Evolutionary conservation across 2,888 invertebrate species (phyloP), one percentile per base, ranked within the genome.

Genomic region (Callinectes sapidus): DNA sequence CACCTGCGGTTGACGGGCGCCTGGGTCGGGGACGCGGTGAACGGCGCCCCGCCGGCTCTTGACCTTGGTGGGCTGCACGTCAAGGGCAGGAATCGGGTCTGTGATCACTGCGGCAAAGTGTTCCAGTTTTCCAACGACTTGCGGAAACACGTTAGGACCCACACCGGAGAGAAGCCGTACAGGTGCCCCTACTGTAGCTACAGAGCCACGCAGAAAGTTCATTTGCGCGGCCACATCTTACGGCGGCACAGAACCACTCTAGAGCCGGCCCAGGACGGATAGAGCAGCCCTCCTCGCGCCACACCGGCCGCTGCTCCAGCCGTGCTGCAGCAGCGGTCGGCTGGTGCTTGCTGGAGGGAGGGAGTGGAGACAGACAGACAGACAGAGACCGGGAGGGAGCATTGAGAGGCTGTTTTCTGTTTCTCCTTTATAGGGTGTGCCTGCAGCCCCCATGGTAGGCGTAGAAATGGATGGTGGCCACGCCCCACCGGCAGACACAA

Each of bases 361-460:
- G 32, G 35, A 71, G 35, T 8, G 32, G 32, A 61, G 32, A 42
- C 32, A 42, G 32, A 87, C 71, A 61, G 32, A 42, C 32, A 42
- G 32, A 87, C 71, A 85, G 77, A 89, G 92, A 92, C 77, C 48
- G 66, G 89, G 92, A 89, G 66, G 89, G 92, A 89, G 61, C 89
- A 92, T 86, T 92, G 89, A 92, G 92, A 92, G 92, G 92, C 81
- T 92, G 48, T 91, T 89, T 92, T 89, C 71, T 88, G 88, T 87
- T 42, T 92, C 89, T 92, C 85, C 92, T 92, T 71, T 92, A 89
- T 92, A 92, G 92, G 92, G 92, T 66, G 92, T 89, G 92, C 92
- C 89, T 89, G 92, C 89, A 92, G 92, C 85, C 61, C 55, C 92
- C 89, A 89, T 92, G 92, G 89, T 86, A 89, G 92, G 92, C 92